These are phyloP conservation scores for Ciconia maguari DNA, from an alignment of 2,113 vertebrate species.

Conservation along the genomic window DNA sequence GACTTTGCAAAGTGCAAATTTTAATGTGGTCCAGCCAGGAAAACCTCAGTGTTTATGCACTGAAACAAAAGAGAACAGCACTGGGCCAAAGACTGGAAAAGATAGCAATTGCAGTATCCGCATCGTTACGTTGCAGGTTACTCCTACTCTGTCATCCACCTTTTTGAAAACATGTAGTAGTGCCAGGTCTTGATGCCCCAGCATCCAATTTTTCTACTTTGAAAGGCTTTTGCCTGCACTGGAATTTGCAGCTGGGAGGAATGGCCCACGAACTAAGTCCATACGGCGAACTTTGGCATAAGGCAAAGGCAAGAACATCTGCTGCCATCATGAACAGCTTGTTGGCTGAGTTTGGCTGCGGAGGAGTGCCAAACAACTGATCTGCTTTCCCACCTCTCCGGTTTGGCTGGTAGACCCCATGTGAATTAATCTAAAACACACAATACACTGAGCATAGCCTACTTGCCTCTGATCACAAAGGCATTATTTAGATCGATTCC, in stretches of 20 bases:
- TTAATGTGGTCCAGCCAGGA: neutral
- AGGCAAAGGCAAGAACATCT: slow-evolving; percentile 4
- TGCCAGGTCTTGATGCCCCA: neutral
- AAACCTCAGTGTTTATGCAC: neutral
- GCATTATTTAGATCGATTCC: neutral
- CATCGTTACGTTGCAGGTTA: neutral
- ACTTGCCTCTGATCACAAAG: neutral
- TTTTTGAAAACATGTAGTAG: neutral
- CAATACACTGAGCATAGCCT: neutral
- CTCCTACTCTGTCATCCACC: neutral
- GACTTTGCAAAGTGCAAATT: neutral
- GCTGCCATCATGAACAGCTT: slow-evolving; percentile 1
- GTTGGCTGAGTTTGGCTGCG: neutral
- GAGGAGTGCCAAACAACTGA: slow-evolving; percentile 1
- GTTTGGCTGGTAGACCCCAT: neutral
- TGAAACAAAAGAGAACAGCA: neutral
- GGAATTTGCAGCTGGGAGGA: slow-evolving; percentile 18
- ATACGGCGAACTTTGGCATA: neutral
- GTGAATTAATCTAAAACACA: slow-evolving; percentile 17
- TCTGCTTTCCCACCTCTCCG: neutral
- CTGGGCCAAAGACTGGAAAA: neutral
- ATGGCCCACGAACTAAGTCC: neutral
- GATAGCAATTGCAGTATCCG: neutral
- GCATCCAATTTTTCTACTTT: neutral
- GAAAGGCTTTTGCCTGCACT: neutral